Evolutionary conservation across 2,113 vertebrate species (phyloP).

Genomic region (Eretmochelys imbricata): DNA sequence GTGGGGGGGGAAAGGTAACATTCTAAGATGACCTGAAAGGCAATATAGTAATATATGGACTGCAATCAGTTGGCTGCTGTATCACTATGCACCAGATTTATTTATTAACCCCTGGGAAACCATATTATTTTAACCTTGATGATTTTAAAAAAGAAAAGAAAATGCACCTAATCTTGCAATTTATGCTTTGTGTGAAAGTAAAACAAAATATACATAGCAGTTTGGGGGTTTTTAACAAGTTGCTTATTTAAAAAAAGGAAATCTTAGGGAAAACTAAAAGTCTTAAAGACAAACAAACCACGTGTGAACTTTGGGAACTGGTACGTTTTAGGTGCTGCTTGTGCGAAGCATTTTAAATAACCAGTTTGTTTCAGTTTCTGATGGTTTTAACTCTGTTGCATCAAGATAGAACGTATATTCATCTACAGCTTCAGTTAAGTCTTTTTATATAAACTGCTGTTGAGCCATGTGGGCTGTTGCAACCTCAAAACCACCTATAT

Average conservation of each 20-base stretch:
- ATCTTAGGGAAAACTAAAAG: background rate
- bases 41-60: constrained; percentile 81
- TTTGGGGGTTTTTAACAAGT: constrained; percentile 8
- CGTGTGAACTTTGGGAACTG: constrained; percentile 48
- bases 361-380: constrained; percentile 73
- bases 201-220: constrained; percentile 4
- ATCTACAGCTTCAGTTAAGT: constrained; percentile 53
- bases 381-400: constrained; percentile 73
- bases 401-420: constrained; percentile 72
- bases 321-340: constrained; percentile 72
- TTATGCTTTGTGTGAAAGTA: constrained; percentile 13
- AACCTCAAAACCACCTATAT: constrained; percentile 1
- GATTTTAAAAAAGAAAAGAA: background rate
- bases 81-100: constrained; percentile 89
- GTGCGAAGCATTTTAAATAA: constrained; percentile 71
- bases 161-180: constrained; percentile 31
- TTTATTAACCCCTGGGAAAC: constrained; percentile 75
- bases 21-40: constrained; percentile 74
- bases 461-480: background rate
- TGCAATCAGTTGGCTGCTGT: constrained; percentile 87
- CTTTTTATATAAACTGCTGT: constrained; percentile 47
- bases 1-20: constrained; percentile 58
- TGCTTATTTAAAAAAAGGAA: constrained; percentile 18
- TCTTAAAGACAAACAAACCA: constrained; percentile 2
- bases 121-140: constrained; percentile 58